phyloP scores from a whole-genome alignment of 2,888 invertebrate species.

The Nebria salina region DNA sequence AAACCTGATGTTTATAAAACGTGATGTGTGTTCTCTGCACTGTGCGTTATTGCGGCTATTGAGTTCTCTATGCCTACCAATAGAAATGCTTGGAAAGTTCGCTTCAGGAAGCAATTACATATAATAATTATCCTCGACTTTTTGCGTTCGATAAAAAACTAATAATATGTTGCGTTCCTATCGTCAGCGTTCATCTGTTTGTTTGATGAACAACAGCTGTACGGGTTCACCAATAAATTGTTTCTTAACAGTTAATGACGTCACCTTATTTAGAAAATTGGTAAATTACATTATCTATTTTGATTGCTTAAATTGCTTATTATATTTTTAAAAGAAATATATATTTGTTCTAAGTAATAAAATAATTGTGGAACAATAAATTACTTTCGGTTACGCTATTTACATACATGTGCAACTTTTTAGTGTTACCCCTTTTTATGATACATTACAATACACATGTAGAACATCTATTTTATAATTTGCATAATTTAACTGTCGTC shows the following conservation, averaged over 20 bases:
- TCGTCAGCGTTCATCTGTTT: conserved; percentile 33
- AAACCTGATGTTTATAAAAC: conserved; percentile 3
- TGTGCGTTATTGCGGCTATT: conserved; percentile 38
- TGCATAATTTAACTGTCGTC: conserved; percentile 29
- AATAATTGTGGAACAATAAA: not conserved
- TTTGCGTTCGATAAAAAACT: conserved; percentile 41
- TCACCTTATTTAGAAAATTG: conserved; percentile 22
- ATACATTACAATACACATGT: conserved; percentile 2
- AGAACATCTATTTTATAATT: conserved; percentile 20
- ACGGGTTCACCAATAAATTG: not conserved
- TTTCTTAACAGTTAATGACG: conserved; percentile 20
- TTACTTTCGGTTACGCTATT: not conserved
- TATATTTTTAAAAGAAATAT: too few species aligned
- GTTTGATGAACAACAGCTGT: not conserved
- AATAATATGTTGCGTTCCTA: conserved; percentile 38
- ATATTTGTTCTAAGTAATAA: too few species aligned
- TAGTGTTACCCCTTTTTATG: not conserved
- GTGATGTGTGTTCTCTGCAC: conserved; percentile 1
- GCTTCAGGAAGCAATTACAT: conserved; percentile 47
- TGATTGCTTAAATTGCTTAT: not conserved
- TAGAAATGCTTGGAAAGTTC: conserved; percentile 26
- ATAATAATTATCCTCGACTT: conserved; percentile 44
- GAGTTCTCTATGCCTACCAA: conserved; percentile 28
- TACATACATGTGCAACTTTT: not conserved
- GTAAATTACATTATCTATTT: conserved; percentile 12